These are phyloP conservation scores for Paramuricea clavata DNA, from an alignment of 92 coral and sea anemone genomes.

Conservation along the genomic window DNA sequence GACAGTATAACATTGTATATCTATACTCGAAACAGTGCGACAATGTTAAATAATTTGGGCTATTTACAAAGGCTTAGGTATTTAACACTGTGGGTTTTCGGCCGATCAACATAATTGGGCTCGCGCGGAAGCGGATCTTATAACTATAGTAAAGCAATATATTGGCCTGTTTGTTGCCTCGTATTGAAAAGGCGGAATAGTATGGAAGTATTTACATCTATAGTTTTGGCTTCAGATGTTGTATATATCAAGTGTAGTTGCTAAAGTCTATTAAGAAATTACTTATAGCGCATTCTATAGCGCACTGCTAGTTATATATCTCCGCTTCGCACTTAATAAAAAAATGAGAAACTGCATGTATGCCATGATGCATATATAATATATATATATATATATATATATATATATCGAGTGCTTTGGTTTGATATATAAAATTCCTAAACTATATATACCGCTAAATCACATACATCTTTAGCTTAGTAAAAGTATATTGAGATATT, in stretches of 20 bases:
- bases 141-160: not conserved
- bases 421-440: too few species aligned
- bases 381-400: too few species aligned
- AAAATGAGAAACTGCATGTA: too few species aligned
- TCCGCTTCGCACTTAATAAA: too few species aligned
- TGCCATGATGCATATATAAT: too few species aligned
- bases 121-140: conserved; percentile 9
- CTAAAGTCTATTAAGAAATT: conserved; percentile 1
- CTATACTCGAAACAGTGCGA: not conserved
- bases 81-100: not conserved
- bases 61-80: not conserved
- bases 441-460: too few species aligned
- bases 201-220: not conserved
- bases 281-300: too few species aligned
- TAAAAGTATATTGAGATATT: too few species aligned
- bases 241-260: not conserved
- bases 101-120: not conserved
- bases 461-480: too few species aligned
- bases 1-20: not conserved
- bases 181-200: not conserved
- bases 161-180: conserved; percentile 7
- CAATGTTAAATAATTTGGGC: not conserved
- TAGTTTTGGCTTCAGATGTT: not conserved
- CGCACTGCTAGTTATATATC: too few species aligned
- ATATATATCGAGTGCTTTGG: too few species aligned